phyloP scores from a whole-genome alignment of 2,113 vertebrate species.

The Pollimyrus isidori region DNA sequence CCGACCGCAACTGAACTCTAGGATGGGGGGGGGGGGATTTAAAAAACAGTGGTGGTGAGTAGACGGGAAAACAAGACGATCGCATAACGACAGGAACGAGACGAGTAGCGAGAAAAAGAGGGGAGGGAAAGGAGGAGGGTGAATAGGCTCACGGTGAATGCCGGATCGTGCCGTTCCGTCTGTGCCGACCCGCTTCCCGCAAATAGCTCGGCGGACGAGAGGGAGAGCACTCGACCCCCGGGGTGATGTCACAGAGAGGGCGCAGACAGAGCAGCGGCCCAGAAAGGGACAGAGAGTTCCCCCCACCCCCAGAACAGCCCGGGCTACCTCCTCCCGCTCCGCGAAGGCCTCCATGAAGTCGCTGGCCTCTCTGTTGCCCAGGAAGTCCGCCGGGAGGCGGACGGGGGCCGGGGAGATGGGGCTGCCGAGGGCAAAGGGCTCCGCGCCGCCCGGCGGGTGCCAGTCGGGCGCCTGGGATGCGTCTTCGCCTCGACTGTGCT shows the following conservation, averaged over 20 bases:
- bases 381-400: constrained; percentile 23
- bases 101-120: background rate
- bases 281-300: background rate
- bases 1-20: constrained; percentile 17
- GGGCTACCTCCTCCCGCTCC: constrained; percentile 30
- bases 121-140: background rate
- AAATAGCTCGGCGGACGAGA: background rate
- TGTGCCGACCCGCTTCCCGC: background rate
- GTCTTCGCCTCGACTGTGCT: background rate
- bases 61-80: background rate
- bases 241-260: background rate
- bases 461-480: constrained; percentile 19
- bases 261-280: background rate
- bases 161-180: background rate
- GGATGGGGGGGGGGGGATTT: background rate
- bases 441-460: constrained; percentile 19
- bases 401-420: constrained; percentile 39
- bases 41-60: background rate
- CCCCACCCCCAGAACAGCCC: background rate
- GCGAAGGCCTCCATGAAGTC: constrained; percentile 42
- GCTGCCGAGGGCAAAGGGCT: constrained; percentile 45
- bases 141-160: background rate
- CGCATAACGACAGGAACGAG: background rate
- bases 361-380: constrained; percentile 21
- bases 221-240: background rate